A percentile compares a stretch with the other conserved stretches of the same genome.
Evolutionary conservation across 2,888 invertebrate genomes (phyloP).

Genomic region (Drosophila niveifrons): DNA sequence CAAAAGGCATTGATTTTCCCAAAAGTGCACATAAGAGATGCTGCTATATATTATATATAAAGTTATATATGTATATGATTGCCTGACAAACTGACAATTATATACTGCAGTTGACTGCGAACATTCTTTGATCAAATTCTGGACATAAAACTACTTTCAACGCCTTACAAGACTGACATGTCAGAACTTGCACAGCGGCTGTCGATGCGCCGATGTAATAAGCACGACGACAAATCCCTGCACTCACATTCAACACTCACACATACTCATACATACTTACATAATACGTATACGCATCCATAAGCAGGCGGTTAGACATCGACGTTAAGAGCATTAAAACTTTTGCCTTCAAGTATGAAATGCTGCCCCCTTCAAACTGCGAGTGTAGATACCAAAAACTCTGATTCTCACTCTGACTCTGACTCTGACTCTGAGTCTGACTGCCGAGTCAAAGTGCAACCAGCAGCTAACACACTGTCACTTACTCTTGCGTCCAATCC

Average conservation of each 20-base stretch:
- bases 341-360: slow-evolving; percentile 63
- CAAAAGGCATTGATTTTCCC: slow-evolving; percentile 25
- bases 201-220: slow-evolving; percentile 50
- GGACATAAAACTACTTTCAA: slow-evolving; percentile 83
- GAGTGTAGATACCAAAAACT: slow-evolving; percentile 32
- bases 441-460: slow-evolving; percentile 38
- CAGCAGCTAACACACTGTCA: slow-evolving; percentile 16
- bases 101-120: slow-evolving; percentile 7
- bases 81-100: slow-evolving; percentile 22
- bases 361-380: slow-evolving; percentile 21
- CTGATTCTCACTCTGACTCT: slow-evolving; percentile 25
- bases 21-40: slow-evolving; percentile 17
- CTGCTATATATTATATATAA: not conserved
- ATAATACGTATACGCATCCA: slow-evolving; percentile 32
- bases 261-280: slow-evolving; percentile 1
- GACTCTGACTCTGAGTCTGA: slow-evolving; percentile 9
- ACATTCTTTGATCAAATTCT: slow-evolving; percentile 43
- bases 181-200: slow-evolving; percentile 82
- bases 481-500: not conserved
- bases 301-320: slow-evolving; percentile 58
- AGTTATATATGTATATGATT: slow-evolving; percentile 14
- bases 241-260: slow-evolving; percentile 19
- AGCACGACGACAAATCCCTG: slow-evolving; percentile 47
- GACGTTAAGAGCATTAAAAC: slow-evolving; percentile 79
- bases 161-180: slow-evolving; percentile 76